phyloP scores from a whole-genome alignment of 64 coral and sea anemone species.

The Porites lutea region DNA sequence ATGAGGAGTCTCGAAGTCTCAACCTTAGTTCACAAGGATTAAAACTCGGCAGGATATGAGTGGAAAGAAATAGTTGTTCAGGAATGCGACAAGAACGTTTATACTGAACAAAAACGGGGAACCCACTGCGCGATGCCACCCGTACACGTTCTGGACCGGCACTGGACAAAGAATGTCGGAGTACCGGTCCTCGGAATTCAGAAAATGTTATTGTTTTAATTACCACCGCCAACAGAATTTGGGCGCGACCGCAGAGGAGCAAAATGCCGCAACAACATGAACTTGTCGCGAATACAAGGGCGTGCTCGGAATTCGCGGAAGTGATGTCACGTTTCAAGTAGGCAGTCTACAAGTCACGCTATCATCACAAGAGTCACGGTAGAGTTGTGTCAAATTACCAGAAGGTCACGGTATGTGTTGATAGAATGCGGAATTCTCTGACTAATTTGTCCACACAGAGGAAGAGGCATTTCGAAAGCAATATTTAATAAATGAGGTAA shows the following conservation, averaged over 20 bases:
- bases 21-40: too few species aligned
- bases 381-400: not conserved
- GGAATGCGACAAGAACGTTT: not conserved
- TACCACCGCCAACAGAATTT: not conserved
- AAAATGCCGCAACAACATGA: too few species aligned
- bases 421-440: too few species aligned
- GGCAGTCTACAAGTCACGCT: not conserved
- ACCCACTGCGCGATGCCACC: not conserved
- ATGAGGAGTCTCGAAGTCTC: too few species aligned
- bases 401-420: not conserved
- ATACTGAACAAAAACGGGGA: not conserved
- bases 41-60: not conserved
- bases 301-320: not conserved
- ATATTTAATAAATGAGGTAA: too few species aligned
- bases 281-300: not conserved
- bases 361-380: not conserved
- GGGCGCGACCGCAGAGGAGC: not conserved
- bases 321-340: not conserved
- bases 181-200: not conserved
- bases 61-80: not conserved
- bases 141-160: not conserved
- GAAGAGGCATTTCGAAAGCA: not conserved
- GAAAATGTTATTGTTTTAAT: not conserved
- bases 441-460: not conserved
- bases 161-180: not conserved